Evolutionary conservation across 2,888 invertebrate genomes (phyloP), one percentile per base, ranked within the genome.

Genomic region (Mycalesis mineus): DNA sequence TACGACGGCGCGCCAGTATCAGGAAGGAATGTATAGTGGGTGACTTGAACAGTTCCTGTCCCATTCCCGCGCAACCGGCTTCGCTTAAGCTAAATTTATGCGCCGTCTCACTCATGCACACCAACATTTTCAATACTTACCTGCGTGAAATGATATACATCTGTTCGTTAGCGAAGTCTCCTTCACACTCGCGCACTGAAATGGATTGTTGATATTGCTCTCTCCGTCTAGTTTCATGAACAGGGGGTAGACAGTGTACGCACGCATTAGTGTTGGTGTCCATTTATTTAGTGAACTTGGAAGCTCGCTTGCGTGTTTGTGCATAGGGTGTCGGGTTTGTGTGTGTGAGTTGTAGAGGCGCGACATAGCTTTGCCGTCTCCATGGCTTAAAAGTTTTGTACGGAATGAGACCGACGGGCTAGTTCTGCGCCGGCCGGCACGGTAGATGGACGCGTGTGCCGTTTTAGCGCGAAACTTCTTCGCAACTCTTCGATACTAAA

Each of bases 241-340:
- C 87, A 82, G 82, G 87, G 88, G 89, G 87, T 86, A 85, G 86
- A 86, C 87, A 82, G 77, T 82, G 84, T 84, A 80, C 79, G 78
- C 78, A 76, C 73, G 77, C 82, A 83, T 75, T 77, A 83, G 88
- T 88, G 88, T 89, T 88, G 78, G 89, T 87, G 88, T 87, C 78
- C 86, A 88, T 88, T 88, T 89, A 88, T 89, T 89, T 88, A 88
- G 89, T 89, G 89, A 89, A 89, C 88, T 89, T 88, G 88, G 86
- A 85, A 88, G 88, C 84, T 84, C 80, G 82, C 83, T 75, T 73
- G 82, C 77, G 89, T 88, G 87, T 88, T 85, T 83, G 88, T 88
- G 88, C 82, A 82, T 85, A 84, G 88, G 89, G 88, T 87, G 85
- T 85, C 72, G 77, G 68, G 69, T 64, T 65, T 70, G 88, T 87